Conservation (phyloP, 2,113 vertebrate species). For the Saccopteryx bilineata region DNA sequence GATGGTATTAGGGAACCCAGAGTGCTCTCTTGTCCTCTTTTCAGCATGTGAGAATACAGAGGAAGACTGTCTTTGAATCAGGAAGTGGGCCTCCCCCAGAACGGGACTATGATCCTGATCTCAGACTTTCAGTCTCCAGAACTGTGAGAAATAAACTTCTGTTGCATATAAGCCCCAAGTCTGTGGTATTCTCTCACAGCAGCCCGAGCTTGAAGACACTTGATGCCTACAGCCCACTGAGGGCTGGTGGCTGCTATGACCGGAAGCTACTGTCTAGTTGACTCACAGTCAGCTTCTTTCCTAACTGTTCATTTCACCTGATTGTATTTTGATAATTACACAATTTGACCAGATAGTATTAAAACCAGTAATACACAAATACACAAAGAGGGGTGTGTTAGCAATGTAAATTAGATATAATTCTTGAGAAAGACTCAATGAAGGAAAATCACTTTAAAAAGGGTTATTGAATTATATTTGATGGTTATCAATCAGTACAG, state of each 20-base stretch:
- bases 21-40: neutral
- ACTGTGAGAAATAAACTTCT: neutral
- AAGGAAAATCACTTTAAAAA: neutral
- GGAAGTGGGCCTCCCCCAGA: neutral
- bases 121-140: neutral
- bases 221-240: neutral
- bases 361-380: neutral
- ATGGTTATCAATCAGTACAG: neutral
- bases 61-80: neutral
- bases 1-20: neutral
- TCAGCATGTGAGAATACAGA: neutral
- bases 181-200: neutral
- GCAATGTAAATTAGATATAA: neutral
- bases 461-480: neutral
- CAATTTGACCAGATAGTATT: neutral
- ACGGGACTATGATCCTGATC: neutral
- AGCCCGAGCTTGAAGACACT: neutral
- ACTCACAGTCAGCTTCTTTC: neutral
- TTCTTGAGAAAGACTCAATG: neutral
- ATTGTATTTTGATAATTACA: neutral
- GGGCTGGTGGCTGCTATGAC: neutral
- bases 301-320: neutral
- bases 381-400: neutral
- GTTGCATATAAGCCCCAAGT: neutral
- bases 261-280: neutral